Evolutionary conservation across 2,113 vertebrate species (phyloP).

Genomic region (Gambusia affinis): DNA sequence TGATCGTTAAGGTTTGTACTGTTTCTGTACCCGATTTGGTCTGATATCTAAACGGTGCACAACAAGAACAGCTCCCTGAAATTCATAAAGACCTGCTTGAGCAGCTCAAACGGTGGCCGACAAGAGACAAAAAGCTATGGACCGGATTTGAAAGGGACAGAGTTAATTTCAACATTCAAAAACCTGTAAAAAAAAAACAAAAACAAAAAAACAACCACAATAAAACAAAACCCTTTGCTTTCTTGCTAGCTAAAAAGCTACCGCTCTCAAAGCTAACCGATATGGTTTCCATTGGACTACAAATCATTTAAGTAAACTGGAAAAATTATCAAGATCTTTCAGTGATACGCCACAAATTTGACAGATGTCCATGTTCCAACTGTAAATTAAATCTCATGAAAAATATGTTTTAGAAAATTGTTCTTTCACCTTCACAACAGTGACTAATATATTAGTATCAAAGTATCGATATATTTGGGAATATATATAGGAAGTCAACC

Average conservation of each 20-base stretch:
- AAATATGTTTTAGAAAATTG: not conserved
- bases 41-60: not conserved
- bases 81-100: not conserved
- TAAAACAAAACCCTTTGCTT: not conserved
- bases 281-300: not conserved
- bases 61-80: not conserved
- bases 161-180: not conserved
- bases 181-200: not conserved
- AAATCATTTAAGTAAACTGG: not conserved
- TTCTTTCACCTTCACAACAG: not conserved
- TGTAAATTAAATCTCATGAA: no score
- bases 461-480: not conserved
- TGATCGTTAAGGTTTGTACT: not conserved
- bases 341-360: not conserved
- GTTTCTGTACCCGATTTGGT: not conserved
- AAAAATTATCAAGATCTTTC: not conserved
- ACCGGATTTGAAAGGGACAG: not conserved
- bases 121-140: not conserved
- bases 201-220: no score
- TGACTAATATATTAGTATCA: not conserved
- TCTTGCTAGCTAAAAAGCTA: not conserved
- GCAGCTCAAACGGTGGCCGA: not conserved
- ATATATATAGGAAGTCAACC: not conserved
- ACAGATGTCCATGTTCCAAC: no score
- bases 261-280: not conserved